Base-by-base conservation (phyloP, 2,113 vertebrate genomes). In the Neopipo cinnamomea region DNA sequence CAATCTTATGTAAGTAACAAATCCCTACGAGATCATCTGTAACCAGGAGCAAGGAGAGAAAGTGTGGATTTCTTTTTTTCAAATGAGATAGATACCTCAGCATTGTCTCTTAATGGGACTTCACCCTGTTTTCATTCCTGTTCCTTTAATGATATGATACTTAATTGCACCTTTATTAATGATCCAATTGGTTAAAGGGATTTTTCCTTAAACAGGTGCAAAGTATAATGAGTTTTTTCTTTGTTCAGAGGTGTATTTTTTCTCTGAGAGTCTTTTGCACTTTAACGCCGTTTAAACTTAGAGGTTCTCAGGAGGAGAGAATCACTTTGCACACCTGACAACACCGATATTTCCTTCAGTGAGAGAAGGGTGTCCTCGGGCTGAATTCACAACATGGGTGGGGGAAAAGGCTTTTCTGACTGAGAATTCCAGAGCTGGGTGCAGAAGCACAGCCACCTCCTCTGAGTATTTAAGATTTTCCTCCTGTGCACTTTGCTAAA, bases 181-280 rank as follows among this genome's bases (percentile, higher is more conserved):
- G 93, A 96, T 89, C 78, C 11, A 15, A 79, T 58, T 92, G 72
- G 93, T 95, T 94, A 94, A 96, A 96, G 92, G 96, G 96, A 96
- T 96, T 96, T 96, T 96, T 94, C 95, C 97, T 96, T 98, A 98
- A 98, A 98, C 97, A 98, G 98, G 98, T 98, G 98, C 96, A 97
- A 99, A 98, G 98, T 97, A 97, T 96, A 93, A 97, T 97, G 97
- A 97, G 63, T 65, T 96, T 86, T 92, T 95, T 80, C 95, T 95
- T 96, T 96, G 96, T 96, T 94, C 83, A 78, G 91, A 97, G 95
- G 82, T 80, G 96, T 95, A 97, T 93, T 97, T 97, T 97, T 97
- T 86, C 93, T 98, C 96, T 72, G 72, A 80, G 92, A 66, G 93
- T 97, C 90, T 88, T 98, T 98, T 97, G 91, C 97, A 95, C 96